phyloP scores from a whole-genome alignment of 1,140 invertebrate genomes.

The Drosophila malerkotliana region DNA sequence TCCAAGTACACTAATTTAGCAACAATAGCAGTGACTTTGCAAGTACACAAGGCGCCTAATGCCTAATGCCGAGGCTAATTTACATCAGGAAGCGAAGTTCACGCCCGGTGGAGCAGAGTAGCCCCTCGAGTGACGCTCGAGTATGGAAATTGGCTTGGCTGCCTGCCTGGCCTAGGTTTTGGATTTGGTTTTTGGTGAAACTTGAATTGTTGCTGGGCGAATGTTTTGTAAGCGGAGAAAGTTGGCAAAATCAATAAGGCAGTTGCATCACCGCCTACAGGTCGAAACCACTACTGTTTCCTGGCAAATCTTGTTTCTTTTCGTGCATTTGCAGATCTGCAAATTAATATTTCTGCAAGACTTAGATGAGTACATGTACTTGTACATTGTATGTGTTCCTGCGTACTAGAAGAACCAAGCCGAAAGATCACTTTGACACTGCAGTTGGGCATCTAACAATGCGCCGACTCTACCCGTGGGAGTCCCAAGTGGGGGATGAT shows the following conservation, averaged over 20 bases:
- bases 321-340: slow-evolving; percentile 14
- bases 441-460: slow-evolving; percentile 9
- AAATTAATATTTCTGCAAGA: slow-evolving; percentile 37
- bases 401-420: slow-evolving; percentile 10
- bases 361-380: background rate
- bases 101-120: slow-evolving; percentile 5
- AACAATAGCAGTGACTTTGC: slow-evolving; percentile 39
- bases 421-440: slow-evolving; percentile 17
- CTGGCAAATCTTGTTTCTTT: background rate
- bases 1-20: background rate
- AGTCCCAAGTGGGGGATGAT: background rate
- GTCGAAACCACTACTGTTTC: background rate
- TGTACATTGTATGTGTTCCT: slow-evolving; percentile 1
- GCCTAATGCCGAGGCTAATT: slow-evolving; percentile 27
- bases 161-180: background rate
- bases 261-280: slow-evolving; percentile 48
- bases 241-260: slow-evolving; percentile 77
- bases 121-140: slow-evolving; percentile 3
- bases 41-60: slow-evolving; percentile 25
- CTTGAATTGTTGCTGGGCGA: slow-evolving; percentile 19
- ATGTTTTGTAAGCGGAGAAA: slow-evolving; percentile 58
- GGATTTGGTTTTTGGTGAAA: slow-evolving; percentile 38
- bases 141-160: slow-evolving; percentile 18
- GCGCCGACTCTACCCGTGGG: too few relatives aligned
- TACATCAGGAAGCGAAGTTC: slow-evolving; percentile 55